Percentiles rank a stretch among this genome's conserved stretches.
Evolutionary conservation across 2,113 vertebrate species (phyloP).

Genomic region (Candoia aspera): DNA sequence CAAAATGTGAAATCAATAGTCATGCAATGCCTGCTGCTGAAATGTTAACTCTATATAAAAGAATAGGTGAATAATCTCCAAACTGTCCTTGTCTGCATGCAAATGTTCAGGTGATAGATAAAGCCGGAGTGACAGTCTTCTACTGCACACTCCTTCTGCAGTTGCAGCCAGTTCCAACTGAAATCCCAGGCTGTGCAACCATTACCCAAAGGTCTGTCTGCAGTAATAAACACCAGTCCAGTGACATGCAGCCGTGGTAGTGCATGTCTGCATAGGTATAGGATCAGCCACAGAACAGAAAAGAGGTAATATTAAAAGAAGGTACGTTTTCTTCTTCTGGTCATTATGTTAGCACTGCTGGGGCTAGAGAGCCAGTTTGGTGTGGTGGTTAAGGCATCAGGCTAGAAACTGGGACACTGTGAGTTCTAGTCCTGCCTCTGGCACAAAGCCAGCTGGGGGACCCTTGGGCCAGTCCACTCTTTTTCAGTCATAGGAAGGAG

Average conservation of each 20-base stretch:
- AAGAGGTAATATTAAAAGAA: neutral
- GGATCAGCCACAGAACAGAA: neutral
- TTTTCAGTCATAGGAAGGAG: no score
- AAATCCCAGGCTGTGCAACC: neutral
- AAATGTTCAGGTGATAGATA: neutral
- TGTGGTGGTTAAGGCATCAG: neutral
- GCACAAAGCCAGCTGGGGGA: no score
- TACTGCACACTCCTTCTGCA: no score
- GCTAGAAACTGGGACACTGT: neutral
- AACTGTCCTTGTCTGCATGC: neutral
- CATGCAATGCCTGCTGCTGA: constrained; percentile 7
- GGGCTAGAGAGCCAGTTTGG: neutral
- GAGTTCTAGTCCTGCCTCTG: neutral
- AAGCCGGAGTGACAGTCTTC: neutral
- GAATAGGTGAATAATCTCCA: neutral
- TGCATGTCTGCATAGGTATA: neutral
- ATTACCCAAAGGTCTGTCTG: no score
- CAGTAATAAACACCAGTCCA: neutral
- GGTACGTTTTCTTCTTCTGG: neutral
- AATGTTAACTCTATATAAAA: neutral
- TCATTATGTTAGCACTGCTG: neutral
- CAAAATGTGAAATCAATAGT: constrained; percentile 13
- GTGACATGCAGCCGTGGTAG: neutral
- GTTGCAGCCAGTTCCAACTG: neutral
- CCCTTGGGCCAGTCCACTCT: no score